Evolutionary conservation across 1,140 invertebrate species (phyloP).

Genomic region (Psilanteris sp.): DNA sequence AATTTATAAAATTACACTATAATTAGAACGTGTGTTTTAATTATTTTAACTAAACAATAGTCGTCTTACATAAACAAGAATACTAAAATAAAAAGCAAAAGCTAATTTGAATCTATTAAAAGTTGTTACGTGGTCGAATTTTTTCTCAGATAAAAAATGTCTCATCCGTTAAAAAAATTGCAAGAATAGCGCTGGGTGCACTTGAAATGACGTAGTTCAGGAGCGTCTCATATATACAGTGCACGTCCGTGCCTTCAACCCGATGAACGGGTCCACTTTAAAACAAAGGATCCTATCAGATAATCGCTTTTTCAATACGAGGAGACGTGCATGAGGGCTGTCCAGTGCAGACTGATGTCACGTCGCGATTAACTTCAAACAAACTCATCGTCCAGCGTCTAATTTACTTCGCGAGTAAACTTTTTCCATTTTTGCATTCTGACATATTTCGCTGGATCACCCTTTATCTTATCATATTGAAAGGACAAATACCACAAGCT

Average conservation of each 20-base stretch:
- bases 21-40: no score
- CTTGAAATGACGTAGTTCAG: constrained; percentile 50
- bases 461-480: constrained; percentile 64
- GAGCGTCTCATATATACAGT: constrained; percentile 53
- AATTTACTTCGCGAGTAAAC: constrained; percentile 63
- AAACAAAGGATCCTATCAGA: constrained; percentile 77
- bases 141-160: not conserved
- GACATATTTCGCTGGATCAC: constrained; percentile 44
- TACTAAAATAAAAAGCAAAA: no score
- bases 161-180: constrained; percentile 9
- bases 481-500: constrained; percentile 34
- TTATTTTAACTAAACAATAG: no score
- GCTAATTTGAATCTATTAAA: no score
- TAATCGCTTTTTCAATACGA: constrained; percentile 75
- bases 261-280: constrained; percentile 75
- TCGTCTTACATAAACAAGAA: no score
- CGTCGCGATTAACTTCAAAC: constrained; percentile 77
- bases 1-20: no score
- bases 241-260: constrained; percentile 66
- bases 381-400: constrained; percentile 67
- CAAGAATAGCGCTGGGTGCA: constrained; percentile 38
- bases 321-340: constrained; percentile 75
- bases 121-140: no score
- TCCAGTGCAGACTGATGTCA: constrained; percentile 78
- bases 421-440: constrained; percentile 42